Percentiles rank a stretch among this genome's conserved stretches.
phyloP scores from a whole-genome alignment of 2,888 invertebrate genomes.

The Troides helena region DNA sequence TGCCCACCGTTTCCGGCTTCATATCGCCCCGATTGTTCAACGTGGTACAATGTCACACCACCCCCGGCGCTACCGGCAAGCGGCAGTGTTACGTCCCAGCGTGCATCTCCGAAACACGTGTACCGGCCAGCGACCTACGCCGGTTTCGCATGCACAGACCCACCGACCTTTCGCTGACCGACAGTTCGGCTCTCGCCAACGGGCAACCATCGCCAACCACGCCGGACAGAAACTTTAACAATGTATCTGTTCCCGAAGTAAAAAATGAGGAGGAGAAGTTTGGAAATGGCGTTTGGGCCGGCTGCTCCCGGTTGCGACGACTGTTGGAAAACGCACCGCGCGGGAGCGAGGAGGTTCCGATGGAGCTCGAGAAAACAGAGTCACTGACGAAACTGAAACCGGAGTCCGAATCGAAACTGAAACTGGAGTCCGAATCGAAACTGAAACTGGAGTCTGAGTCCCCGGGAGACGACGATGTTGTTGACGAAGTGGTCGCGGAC shows the following conservation, averaged over 20 bases:
- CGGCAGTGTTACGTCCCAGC: background rate
- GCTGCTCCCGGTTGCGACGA: conserved; percentile 44
- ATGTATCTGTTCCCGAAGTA: conserved; percentile 27
- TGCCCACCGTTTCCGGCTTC: conserved; percentile 6
- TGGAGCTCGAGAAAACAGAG: conserved; percentile 20
- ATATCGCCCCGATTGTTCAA: conserved; percentile 1
- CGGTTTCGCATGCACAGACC: conserved; percentile 33
- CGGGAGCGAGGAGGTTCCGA: conserved; percentile 23
- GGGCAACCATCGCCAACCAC: conserved; percentile 21
- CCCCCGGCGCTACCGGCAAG: conserved; percentile 31
- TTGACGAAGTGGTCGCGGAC: background rate
- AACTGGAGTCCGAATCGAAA: background rate
- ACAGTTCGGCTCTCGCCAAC: background rate
- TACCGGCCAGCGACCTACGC: conserved; percentile 35
- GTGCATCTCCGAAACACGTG: conserved; percentile 27
- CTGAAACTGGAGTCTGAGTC: background rate
- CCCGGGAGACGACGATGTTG: background rate
- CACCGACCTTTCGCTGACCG: background rate
- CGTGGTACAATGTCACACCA: conserved; percentile 38
- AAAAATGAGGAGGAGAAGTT: conserved; percentile 35
- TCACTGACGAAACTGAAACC: conserved; percentile 5
- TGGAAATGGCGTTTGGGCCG: conserved; percentile 30
- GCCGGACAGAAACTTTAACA: conserved; percentile 19
- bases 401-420: background rate
- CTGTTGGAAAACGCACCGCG: conserved; percentile 43